Evolutionary conservation across 1,140 invertebrate genomes (phyloP).

Genomic region (Pogonomyrmex barbatus): DNA sequence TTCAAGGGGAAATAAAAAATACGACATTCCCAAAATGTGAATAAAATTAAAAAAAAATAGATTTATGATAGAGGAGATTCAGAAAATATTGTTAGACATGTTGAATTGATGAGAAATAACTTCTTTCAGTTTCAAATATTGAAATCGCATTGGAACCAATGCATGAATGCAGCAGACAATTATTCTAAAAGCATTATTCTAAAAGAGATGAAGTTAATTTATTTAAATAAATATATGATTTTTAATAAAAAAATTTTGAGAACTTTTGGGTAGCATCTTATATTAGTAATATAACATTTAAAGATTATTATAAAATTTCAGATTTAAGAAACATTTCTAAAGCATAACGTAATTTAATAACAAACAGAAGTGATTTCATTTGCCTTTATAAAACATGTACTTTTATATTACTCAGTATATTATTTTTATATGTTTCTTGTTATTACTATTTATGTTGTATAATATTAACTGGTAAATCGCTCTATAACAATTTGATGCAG

Average conservation of each 20-base stretch:
- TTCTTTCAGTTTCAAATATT: too few species aligned
- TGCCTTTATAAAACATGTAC: not conserved
- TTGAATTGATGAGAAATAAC: too few species aligned
- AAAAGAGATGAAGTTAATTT: not conserved
- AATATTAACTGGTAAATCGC: not conserved
- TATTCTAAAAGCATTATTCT: not conserved
- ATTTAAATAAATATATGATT: too few species aligned
- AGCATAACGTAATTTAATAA: not conserved
- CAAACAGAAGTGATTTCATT: not conserved
- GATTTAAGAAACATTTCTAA: not conserved
- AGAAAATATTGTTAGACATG: too few species aligned
- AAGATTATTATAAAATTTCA: not conserved
- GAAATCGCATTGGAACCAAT: too few species aligned
- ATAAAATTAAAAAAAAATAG: too few species aligned
- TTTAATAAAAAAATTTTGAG: too few species aligned
- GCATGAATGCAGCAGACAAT: too few species aligned
- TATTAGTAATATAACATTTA: not conserved
- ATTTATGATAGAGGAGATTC: too few species aligned
- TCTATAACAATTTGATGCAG: not conserved
- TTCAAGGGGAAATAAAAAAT: too few species aligned
- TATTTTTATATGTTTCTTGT: not conserved
- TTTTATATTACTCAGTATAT: not conserved
- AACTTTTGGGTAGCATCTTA: too few species aligned
- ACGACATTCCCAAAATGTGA: too few species aligned
- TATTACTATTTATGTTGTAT: not conserved